Percentiles rank a stretch among this genome's conserved stretches.
Evolutionary conservation across 1,140 invertebrate species (phyloP).

Genomic region (Cydia amplana): DNA sequence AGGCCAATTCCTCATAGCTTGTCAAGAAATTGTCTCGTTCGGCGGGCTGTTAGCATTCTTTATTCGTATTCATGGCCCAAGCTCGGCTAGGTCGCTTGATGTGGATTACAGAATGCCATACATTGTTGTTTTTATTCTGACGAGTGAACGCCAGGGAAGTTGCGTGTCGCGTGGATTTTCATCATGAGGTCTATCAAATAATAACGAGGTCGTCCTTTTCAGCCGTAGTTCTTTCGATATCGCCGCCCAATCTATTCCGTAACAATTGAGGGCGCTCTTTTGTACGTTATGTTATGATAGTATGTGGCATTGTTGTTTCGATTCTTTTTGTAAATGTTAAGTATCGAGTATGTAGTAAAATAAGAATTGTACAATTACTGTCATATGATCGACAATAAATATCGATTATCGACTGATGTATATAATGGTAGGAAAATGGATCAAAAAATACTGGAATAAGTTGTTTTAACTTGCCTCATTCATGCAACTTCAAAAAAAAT

Average conservation of each 20-base stretch:
- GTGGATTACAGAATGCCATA: conserved; percentile 59
- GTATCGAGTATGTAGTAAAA: neutral
- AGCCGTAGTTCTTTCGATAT: conserved; percentile 52
- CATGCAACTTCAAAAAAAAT: no score
- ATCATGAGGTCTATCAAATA: conserved; percentile 73
- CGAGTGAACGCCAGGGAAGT: conserved; percentile 68
- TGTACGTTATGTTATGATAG: conserved; percentile 61
- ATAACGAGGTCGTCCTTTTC: conserved; percentile 67
- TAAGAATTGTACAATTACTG: neutral
- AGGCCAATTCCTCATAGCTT: conserved; percentile 67
- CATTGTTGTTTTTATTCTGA: conserved; percentile 69
- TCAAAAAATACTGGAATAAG: conserved; percentile 28
- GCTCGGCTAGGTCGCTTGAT: conserved; percentile 44
- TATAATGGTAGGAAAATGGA: conserved; percentile 11
- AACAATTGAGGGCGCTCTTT: conserved; percentile 59
- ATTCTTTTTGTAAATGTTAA: conserved; percentile 43
- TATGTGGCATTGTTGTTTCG: conserved; percentile 50
- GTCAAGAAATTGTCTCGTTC: conserved; percentile 65
- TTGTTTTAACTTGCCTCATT: no score
- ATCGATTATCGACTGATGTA: neutral
- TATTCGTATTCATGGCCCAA: conserved; percentile 67
- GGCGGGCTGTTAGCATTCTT: conserved; percentile 46
- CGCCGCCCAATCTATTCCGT: conserved; percentile 56
- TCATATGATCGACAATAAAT: neutral
- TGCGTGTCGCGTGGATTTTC: conserved; percentile 70